Percentiles rank a stretch among this genome's conserved stretches.
phyloP scores from a whole-genome alignment of 53 echinoderm and acorn worm genomes.

The Hippasteria phrygiana region DNA sequence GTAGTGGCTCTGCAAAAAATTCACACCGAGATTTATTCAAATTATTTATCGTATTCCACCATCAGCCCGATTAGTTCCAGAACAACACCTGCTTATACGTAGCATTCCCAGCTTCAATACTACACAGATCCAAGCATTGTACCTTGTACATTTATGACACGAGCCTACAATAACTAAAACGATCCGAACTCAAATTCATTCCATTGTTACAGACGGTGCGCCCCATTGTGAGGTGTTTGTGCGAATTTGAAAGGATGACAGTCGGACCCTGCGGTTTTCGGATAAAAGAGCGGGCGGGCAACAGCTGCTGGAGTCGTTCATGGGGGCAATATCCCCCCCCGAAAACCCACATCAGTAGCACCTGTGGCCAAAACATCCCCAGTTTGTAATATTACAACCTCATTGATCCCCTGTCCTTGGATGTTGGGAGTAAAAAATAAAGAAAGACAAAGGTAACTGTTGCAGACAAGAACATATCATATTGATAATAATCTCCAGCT shows the following conservation, averaged over 20 bases:
- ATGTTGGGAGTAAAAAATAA: not conserved
- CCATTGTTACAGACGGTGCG: slow-evolving; percentile 36
- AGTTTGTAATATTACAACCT: slow-evolving; percentile 28
- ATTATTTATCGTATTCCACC: not conserved
- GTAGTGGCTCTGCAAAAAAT: too few species aligned
- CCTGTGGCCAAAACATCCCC: slow-evolving; percentile 39
- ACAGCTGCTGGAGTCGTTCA: slow-evolving; percentile 30
- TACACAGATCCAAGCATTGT: not conserved
- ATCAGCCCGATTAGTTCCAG: not conserved
- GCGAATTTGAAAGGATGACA: slow-evolving; percentile 19
- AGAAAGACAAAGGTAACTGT: not conserved
- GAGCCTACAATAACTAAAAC: slow-evolving; percentile 20
- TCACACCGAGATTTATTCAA: not conserved
- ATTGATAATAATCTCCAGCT: slow-evolving; percentile 16
- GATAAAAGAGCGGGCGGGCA: not conserved
- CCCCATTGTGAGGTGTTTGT: slow-evolving; percentile 26
- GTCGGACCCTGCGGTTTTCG: slow-evolving; percentile 16
- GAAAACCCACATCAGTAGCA: slow-evolving; percentile 9
- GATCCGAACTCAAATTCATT: slow-evolving; percentile 51
- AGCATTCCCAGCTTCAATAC: not conserved
- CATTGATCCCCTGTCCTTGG: slow-evolving; percentile 53
- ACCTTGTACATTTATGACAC: slow-evolving; percentile 8
- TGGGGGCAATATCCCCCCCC: not conserved
- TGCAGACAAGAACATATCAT: not conserved
- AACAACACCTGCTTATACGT: slow-evolving; percentile 10